Conservation (phyloP, 2,113 vertebrate species). For the Chelonoidis abingdonii region DNA sequence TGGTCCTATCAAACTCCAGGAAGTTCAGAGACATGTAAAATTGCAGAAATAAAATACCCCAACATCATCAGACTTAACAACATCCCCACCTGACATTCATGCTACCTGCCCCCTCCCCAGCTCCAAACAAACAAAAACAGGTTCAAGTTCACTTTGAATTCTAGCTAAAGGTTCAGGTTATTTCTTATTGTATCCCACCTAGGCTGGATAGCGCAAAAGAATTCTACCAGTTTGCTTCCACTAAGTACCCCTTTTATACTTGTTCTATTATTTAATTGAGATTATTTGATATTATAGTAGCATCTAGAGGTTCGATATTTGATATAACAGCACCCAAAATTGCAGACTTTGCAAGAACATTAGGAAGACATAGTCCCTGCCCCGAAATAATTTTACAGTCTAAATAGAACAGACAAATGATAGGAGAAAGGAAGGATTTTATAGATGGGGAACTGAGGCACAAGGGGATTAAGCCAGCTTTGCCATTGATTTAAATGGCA, state of each 20-base stretch:
- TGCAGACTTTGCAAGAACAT: fast-evolving
- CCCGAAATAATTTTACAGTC: not conserved
- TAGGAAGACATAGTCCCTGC: fast-evolving
- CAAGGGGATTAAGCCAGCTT: not conserved
- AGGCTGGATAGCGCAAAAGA: not conserved
- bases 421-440: not conserved
- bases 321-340: not conserved
- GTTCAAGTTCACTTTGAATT: not conserved
- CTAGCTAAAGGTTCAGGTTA: fast-evolving
- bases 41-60: not conserved
- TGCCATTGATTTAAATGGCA: not conserved
- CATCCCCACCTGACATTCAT: not conserved
- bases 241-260: not conserved
- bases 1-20: not conserved
- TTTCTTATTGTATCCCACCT: not conserved
- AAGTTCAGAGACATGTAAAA: not conserved
- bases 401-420: not conserved
- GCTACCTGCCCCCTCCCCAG: not conserved
- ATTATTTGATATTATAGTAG: not conserved
- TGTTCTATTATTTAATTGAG: not conserved
- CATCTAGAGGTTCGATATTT: not conserved
- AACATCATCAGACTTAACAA: not conserved
- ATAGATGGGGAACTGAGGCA: fast-evolving
- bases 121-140: not conserved
- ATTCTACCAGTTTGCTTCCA: not conserved